Percentiles rank a stretch among this genome's conserved stretches.
Evolutionary conservation across 1,140 invertebrate species (phyloP).

Genomic region (Forficula auricularia): DNA sequence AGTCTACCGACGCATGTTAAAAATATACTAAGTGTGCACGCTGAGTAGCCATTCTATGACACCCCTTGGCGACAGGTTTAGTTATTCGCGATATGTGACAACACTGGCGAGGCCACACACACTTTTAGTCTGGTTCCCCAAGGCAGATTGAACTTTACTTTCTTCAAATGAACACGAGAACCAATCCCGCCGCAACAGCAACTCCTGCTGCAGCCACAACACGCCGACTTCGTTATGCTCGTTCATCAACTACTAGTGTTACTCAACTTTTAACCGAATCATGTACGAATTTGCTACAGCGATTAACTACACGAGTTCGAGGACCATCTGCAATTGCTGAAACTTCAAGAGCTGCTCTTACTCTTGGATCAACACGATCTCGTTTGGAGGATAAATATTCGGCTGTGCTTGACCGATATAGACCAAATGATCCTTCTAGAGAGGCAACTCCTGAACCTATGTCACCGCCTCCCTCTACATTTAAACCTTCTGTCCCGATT

Average conservation of each 20-base stretch:
- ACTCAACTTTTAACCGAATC: conserved; percentile 67
- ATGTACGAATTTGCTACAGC: conserved; percentile 62
- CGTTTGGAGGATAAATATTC: conserved; percentile 58
- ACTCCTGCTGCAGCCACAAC: conserved; percentile 19
- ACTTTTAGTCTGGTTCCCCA: not conserved
- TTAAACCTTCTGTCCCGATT: conserved; percentile 19
- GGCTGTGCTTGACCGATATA: conserved; percentile 36
- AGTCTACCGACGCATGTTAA: too few species aligned
- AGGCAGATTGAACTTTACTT: too few species aligned
- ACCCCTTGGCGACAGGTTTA: not conserved
- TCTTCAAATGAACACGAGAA: too few species aligned
- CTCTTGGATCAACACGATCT: conserved; percentile 35
- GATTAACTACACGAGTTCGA: conserved; percentile 47
- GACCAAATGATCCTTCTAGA: conserved; percentile 1
- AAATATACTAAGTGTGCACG: too few species aligned
- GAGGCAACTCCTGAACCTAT: not conserved
- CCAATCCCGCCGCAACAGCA: too few species aligned
- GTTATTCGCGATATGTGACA: conserved; percentile 5
- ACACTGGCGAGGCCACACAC: conserved; percentile 2
- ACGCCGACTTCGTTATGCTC: conserved; percentile 44
- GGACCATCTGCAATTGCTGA: conserved; percentile 36
- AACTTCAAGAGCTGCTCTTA: conserved; percentile 4
- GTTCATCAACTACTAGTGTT: conserved; percentile 60
- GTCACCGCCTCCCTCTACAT: not conserved
- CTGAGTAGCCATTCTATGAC: too few species aligned